Evolutionary conservation across 2,797 vertebrate species (phyloP), one percentile per base, ranked within the genome.

Genomic region (Lerista edwardsae): DNA sequence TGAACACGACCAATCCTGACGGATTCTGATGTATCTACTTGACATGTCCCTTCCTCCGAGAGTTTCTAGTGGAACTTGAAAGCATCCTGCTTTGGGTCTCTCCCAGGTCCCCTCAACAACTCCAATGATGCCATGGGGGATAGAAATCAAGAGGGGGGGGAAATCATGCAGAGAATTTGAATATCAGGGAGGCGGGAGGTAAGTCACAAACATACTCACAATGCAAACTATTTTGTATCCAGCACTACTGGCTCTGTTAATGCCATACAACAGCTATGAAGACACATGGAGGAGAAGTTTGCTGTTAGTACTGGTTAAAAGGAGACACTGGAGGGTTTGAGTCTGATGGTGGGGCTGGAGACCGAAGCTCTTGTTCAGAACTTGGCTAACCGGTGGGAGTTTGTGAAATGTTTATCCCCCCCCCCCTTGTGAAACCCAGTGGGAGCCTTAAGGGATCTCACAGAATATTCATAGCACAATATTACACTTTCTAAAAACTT

Each of bases 191-290:
- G 41, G 0, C 67, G 65, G 57, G 44, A 59, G 36, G 57, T 39
- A 75, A 44, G 8, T 36, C 21, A 31, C 3, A 11, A 39, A 36
- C 14, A 84, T 96, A 96, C 95, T 96, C 93, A 95, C 95, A 92
- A 91, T 36, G 65, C 29, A 19, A 94, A 89, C 94, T 94, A 95
- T 79, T 91, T 91, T 87, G 83, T 87, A 79, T 91, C 93, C 92
- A 93, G 89, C 90, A 95, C 90, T 94, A 94, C 61, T 90, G 94
- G 91, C 84, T 95, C 94, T 88, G 95, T 95, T 84, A 96, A 93
- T 92, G 92, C 94, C 93, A 96, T 80, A 29, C 91, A 95, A 94
- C 94, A 96, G 91, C 96, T 96, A 96, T 14, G 89, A 94, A 92
- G 92, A 90, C 90, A 95, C 88, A 96, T 0, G 14, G 76, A 67